A percentile compares a stretch with the other conserved stretches of the same genome.
Evolutionary conservation across 2,797 vertebrate genomes (phyloP).

Genomic region (Oophaga sylvatica): DNA sequence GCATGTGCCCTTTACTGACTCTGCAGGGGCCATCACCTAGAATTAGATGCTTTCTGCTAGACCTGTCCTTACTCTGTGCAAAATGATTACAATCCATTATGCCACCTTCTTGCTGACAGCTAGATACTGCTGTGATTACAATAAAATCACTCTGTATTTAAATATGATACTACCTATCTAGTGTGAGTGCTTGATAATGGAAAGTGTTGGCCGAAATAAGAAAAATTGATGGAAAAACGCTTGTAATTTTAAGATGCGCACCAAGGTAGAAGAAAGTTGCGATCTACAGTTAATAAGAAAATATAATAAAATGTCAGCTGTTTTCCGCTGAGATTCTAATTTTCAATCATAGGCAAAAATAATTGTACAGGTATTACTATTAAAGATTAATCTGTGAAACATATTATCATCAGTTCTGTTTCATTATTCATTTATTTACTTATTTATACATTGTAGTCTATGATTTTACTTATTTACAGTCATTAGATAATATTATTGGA

Average conservation of each 20-base stretch:
- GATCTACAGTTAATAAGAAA: constrained; percentile 32
- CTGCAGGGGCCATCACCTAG: constrained; percentile 87
- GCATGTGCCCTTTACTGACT: constrained; percentile 81
- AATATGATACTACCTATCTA: constrained; percentile 65
- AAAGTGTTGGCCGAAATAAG: constrained; percentile 63
- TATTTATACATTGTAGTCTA: neutral
- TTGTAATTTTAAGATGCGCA: constrained; percentile 37
- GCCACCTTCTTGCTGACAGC: constrained; percentile 84
- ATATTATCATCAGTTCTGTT: neutral
- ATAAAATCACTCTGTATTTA: constrained; percentile 73
- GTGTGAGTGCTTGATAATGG: constrained; percentile 59
- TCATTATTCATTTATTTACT: neutral
- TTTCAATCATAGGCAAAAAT: neutral
- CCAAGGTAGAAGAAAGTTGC: constrained; percentile 28
- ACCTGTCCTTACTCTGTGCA: constrained; percentile 80
- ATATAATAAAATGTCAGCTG: constrained; percentile 18
- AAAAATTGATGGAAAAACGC: constrained; percentile 48
- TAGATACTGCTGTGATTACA: constrained; percentile 78
- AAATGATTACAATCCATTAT: constrained; percentile 88
- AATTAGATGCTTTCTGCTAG: constrained; percentile 84
- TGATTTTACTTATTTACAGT: neutral
- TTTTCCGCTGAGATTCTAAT: constrained; percentile 13
- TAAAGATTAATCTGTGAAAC: neutral
- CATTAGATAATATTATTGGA: neutral
- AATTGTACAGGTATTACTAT: neutral